Evolutionary conservation across 2,888 invertebrate species (phyloP), one percentile per base, ranked within the genome.

Genomic region (Trissoscelio sp.): DNA sequence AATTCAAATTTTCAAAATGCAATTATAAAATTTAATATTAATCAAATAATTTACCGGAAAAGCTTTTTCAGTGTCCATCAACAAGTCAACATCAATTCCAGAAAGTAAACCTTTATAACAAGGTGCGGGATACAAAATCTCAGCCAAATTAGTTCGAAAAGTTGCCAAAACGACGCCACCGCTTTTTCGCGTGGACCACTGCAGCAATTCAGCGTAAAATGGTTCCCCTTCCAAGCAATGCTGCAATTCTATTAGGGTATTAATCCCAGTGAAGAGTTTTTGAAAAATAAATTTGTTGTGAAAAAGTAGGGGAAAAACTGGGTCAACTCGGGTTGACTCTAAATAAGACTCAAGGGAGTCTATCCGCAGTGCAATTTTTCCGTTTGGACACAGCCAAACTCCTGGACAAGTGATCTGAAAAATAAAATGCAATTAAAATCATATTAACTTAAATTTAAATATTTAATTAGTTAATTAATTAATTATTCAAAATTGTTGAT

Each of bases 311-410:
- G 97, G 97, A 89, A 97, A 97, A 51, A 93, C 89, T 0, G 96
- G 96, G 1, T 93, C 92, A 42, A 94, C 90, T 69, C 93, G 92
- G 81, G 93, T 93, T 5, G 96, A 96, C 89, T 95, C 94, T 82
- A 94, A 93, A 85, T 93, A 94, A 31, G 94, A 94, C 44, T 95
- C 95, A 51, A 97, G 92, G 62, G 95, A 93, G 84, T 93, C 94
- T 37, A 96, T 92, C 81, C 94, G 94, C 22, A 96, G 92, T 5
- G 95, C 95, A 6, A 96, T 93, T 87, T 94, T 94, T n/a, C 96
- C 96, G 90, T 95, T 95, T 81, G 95, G 95, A 87, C 96, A 96
- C 28, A 97, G 92, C 95, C 96, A 96, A 11, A 96, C 96, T 31
- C 97, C 97, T n/a, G 96, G 96, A 90, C 96, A 96, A 72, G 95